phyloP scores from a whole-genome alignment of 2,797 vertebrate species.

The Tarsius wallacei region DNA sequence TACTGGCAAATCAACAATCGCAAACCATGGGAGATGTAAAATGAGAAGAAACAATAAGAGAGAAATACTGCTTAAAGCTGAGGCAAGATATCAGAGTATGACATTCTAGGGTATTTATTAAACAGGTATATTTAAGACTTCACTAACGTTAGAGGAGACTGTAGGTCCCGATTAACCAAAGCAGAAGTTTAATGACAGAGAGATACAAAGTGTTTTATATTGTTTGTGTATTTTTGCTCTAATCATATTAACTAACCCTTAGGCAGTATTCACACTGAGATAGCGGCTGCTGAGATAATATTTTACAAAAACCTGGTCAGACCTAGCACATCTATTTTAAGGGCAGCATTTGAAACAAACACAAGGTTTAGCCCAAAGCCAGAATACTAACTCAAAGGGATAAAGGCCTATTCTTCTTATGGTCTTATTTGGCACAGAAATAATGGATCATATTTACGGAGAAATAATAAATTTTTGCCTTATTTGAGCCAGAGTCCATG shows the following conservation, averaged over 20 bases:
- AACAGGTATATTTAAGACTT: not conserved
- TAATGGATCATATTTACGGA: not conserved
- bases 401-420: not conserved
- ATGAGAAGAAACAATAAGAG: not conserved
- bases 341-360: not conserved
- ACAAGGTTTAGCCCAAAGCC: not conserved
- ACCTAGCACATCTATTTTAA: not conserved
- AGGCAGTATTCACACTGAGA: not conserved
- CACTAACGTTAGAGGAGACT: not conserved
- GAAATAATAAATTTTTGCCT: not conserved
- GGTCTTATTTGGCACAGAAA: not conserved
- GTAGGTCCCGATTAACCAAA: not conserved
- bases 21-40: not conserved
- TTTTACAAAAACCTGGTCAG: not conserved
- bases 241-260: slow-evolving; percentile 4
- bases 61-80: not conserved
- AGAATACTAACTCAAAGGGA: not conserved
- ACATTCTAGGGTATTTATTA: not conserved
- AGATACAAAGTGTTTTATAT: not conserved
- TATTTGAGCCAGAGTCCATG: not conserved
- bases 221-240: not conserved
- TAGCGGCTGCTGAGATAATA: not conserved
- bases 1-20: not conserved
- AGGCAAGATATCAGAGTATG: not conserved
- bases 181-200: not conserved